phyloP scores from a whole-genome alignment of 2,113 vertebrate species.

The Malaclemys terrapin region DNA sequence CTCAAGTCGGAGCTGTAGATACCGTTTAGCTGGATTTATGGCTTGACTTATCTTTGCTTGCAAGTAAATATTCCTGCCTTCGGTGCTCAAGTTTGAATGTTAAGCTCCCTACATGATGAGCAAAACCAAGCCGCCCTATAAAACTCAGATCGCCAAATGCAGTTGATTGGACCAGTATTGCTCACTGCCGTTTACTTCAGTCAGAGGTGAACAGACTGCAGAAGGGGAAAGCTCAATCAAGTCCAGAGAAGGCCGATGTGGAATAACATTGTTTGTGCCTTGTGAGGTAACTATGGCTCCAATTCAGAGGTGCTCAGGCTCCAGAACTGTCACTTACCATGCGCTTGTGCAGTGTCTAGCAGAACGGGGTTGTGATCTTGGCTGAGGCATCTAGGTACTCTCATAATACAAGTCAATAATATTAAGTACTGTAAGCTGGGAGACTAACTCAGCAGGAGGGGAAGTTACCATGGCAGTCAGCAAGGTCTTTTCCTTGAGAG shows the following conservation, averaged over 20 bases:
- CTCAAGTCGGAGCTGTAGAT: background rate
- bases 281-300: too few species aligned
- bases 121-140: slow-evolving; percentile 6
- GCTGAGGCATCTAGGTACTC: background rate
- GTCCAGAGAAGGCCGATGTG: background rate
- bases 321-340: background rate
- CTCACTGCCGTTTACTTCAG: background rate
- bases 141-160: background rate
- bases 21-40: slow-evolving; percentile 46
- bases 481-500: background rate
- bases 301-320: background rate
- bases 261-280: background rate
- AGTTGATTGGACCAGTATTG: background rate
- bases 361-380: background rate
- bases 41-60: slow-evolving; percentile 30
- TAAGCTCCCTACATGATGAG: background rate
- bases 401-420: background rate
- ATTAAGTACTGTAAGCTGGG: background rate
- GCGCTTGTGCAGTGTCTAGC: background rate
- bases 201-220: slow-evolving; percentile 6
- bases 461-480: background rate
- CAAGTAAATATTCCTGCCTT: slow-evolving; percentile 36
- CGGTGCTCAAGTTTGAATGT: slow-evolving; percentile 27
- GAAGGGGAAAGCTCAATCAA: background rate
- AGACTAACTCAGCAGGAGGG: background rate